Evolutionary conservation across 2,113 vertebrate genomes (phyloP).

Genomic region (Dissostichus mawsoni): DNA sequence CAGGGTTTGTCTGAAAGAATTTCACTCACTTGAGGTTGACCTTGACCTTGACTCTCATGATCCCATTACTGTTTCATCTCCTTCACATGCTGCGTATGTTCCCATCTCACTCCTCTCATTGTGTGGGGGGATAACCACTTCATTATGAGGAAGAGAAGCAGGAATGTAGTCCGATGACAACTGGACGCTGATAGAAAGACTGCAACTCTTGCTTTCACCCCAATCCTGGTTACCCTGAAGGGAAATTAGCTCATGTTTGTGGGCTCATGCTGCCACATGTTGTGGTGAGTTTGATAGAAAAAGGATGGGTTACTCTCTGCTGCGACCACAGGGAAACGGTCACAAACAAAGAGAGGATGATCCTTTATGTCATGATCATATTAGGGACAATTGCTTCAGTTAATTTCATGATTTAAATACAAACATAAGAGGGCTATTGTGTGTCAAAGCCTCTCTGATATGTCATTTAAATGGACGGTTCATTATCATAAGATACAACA

Average conservation of each 20-base stretch:
- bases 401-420: background rate
- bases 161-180: slow-evolving; percentile 63
- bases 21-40: slow-evolving; percentile 32
- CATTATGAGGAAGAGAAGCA: slow-evolving; percentile 64
- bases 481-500: background rate
- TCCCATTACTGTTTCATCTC: slow-evolving; percentile 48
- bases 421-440: background rate
- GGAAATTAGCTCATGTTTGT: slow-evolving; percentile 60
- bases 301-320: slow-evolving; percentile 19
- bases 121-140: slow-evolving; percentile 52
- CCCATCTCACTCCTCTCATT: slow-evolving; percentile 35
- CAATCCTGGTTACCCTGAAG: slow-evolving; percentile 31
- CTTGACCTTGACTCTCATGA: slow-evolving; percentile 38
- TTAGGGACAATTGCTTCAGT: background rate
- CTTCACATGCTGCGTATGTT: slow-evolving; percentile 42
- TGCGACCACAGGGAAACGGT: slow-evolving; percentile 17
- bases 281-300: slow-evolving; percentile 37
- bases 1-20: slow-evolving; percentile 26
- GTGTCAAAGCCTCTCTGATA: background rate
- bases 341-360: background rate
- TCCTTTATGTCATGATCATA: background rate
- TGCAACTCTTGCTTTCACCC: slow-evolving; percentile 22
- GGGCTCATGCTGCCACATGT: slow-evolving; percentile 49
- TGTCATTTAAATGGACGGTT: background rate
- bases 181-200: slow-evolving; percentile 49